phyloP scores from a whole-genome alignment of 2,113 vertebrate genomes.

The Zootoca vivipara region DNA sequence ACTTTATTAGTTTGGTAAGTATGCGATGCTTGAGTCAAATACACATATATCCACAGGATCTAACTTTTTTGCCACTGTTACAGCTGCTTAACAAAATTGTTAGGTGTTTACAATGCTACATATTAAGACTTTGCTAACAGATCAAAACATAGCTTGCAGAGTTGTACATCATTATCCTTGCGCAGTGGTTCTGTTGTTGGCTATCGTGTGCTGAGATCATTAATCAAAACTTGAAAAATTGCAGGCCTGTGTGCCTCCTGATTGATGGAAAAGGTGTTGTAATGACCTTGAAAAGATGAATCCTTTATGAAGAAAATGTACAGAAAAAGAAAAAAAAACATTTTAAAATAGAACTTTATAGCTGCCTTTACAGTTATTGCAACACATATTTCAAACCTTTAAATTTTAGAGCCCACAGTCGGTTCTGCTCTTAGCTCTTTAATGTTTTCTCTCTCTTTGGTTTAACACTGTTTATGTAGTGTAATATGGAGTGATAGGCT shows the following conservation, averaged over 20 bases:
- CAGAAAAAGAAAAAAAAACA: neutral
- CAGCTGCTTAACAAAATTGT: neutral
- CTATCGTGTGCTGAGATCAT: conserved; percentile 29
- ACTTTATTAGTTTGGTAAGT: neutral
- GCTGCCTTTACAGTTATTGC: neutral
- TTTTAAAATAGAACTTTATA: neutral
- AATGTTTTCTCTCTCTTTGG: neutral
- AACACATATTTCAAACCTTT: neutral
- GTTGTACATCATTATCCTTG: conserved; percentile 11
- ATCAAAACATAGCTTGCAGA: neutral
- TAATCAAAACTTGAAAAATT: conserved; percentile 40
- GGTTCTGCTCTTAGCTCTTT: neutral
- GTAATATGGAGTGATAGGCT: too few species aligned
- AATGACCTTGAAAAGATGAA: conserved; percentile 19
- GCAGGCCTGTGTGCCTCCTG: neutral
- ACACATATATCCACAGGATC: conserved; percentile 17
- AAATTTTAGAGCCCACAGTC: neutral
- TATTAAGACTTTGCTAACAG: conserved; percentile 28
- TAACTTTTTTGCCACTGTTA: neutral
- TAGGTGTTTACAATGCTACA: neutral
- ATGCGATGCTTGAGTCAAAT: neutral
- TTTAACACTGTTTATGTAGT: too few species aligned
- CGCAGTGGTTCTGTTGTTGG: conserved; percentile 31
- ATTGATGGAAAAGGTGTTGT: conserved; percentile 30
- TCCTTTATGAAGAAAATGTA: conserved; percentile 27